Conservation (phyloP, 2,888 invertebrate genomes). For the Zaprionus obscuricornis region DNA sequence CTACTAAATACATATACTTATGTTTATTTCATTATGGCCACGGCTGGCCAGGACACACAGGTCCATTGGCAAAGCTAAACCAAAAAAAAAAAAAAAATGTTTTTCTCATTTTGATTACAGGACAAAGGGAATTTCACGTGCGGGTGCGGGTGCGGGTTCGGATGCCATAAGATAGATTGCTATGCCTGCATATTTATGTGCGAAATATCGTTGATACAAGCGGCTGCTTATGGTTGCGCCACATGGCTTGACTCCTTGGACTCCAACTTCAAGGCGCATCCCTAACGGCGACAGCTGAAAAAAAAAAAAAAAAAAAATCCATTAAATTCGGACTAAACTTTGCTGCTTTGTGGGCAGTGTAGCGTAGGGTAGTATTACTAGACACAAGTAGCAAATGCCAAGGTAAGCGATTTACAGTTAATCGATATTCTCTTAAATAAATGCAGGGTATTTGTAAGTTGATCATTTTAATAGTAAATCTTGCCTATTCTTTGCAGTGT, state of each 20-base stretch:
- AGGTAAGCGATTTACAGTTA: too few species aligned
- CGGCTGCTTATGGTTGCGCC: constrained; percentile 45
- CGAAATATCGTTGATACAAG: constrained; percentile 71
- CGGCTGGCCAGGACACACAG: constrained; percentile 23
- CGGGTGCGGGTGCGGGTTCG: too few species aligned
- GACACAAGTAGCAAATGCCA: too few species aligned
- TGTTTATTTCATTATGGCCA: constrained; percentile 73
- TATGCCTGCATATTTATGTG: constrained; percentile 76
- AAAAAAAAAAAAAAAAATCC: constrained; percentile 24
- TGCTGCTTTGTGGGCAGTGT: constrained; percentile 28
- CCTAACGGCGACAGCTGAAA: constrained; percentile 21
- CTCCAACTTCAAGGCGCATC: constrained; percentile 22
- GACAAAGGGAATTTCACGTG: constrained; percentile 70
- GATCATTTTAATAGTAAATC: neutral
- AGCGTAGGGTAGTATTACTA: too few species aligned
- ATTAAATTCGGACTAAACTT: constrained; percentile 38
- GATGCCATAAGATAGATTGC: constrained; percentile 78
- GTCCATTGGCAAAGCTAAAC: constrained; percentile 16
- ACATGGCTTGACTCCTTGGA: constrained; percentile 41
- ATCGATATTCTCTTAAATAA: too few species aligned
- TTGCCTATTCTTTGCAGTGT: neutral
- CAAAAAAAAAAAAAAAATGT: constrained; percentile 43
- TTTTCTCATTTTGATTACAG: constrained; percentile 59
- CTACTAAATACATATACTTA: constrained; percentile 66
- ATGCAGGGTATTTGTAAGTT: too few species aligned